Evolutionary conservation across 2,113 vertebrate species (phyloP), one percentile per base, ranked within the genome.

Genomic region (Struthidea cinerea): DNA sequence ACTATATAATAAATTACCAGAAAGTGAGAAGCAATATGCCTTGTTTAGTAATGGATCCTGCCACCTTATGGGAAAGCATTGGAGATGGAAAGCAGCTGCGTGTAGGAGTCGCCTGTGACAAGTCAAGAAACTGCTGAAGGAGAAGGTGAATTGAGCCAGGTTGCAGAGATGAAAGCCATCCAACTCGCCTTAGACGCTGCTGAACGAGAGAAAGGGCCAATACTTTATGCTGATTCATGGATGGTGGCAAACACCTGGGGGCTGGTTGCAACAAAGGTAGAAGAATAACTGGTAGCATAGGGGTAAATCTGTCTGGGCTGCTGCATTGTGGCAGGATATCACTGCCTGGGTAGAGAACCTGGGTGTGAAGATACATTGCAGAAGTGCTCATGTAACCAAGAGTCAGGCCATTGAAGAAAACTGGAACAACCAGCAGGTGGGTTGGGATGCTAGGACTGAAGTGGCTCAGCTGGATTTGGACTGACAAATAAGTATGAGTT

Each of bases 61-160:
- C 7, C 0, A 0, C 12, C 28, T n/a, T 28, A 3, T 4, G 11
- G 28, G 14, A 27, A 46, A 32, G 27, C 13, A 39, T 1, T 27
- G 33, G 81, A 64, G 28, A 39, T 8, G 18, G 27, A 55, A 64
- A 64, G n/a, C n/a, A 64, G 39, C 11, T 39, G 7, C 63, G 3
- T 46, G 14, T 8, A 35, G 26, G 13, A 37, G 18, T 53, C 13
- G 22, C 17, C 11, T 17, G 4, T 3, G 16, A 37, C 16, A 55
- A 55, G 18, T 33, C 33, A 27, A 46, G 47, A 32, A 73, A 14
- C 17, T 53, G 11, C 14, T 63, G 33, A 63, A 44, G 13, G 56
- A 53, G 39, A 53, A 53, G 33, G 18, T 63, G 33, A 63, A 27
- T 27, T 53, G 33, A 39, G 22, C 46, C 22, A 73, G 39, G 6